Base-by-base conservation (phyloP, 1,140 invertebrate species). In the Drosophila novamexicana region DNA sequence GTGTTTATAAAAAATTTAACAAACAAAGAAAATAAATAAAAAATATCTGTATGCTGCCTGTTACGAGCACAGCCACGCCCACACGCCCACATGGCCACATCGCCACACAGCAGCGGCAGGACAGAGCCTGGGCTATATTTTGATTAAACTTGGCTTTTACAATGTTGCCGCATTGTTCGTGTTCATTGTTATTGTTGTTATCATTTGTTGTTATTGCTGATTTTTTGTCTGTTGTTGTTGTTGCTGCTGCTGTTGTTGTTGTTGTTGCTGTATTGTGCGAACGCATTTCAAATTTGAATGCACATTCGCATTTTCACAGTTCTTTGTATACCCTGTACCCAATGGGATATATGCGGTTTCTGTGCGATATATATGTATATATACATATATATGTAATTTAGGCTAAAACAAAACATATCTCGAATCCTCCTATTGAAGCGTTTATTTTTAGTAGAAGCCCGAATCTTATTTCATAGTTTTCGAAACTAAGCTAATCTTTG, bases 91-190 rank as follows among this genome's bases (percentile, higher is more conserved):
- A 44, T 47, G 52, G 72, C 22, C 66, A 54, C 47, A 54, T 22
- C 22, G 22, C 22, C 22, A 29, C 22, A 29, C 22, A 29, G 22
- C 22, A 29, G 22, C 22, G 22, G 22, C 22, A 34, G 14, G 9
- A 32, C 22, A 39, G 44, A 62, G 52, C 77, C 64, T 10, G 47
- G 56, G 65, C 73, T 50, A 71, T 75, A 86, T 86, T 86, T 81
- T 85, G 82, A 86, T 85, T 86, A 85, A 86, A 85, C 79, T 88
- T 86, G 83, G 83, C 82, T 88, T 82, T 86, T 86, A 86, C 81
- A 77, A 57, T 56, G 52, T 56, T 79, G 63, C 58, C 65, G 53
- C 78, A 71, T 75, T 61, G 59, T 75, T 70, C 58, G 56, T 58
- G 67, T 16, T 29, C 65, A 80, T 83, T 83, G 80, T 84, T 79